A percentile compares a stretch with the other conserved stretches of the same genome.
Conservation (phyloP, 2,888 invertebrate species). For the Drosophila picticornis region DNA sequence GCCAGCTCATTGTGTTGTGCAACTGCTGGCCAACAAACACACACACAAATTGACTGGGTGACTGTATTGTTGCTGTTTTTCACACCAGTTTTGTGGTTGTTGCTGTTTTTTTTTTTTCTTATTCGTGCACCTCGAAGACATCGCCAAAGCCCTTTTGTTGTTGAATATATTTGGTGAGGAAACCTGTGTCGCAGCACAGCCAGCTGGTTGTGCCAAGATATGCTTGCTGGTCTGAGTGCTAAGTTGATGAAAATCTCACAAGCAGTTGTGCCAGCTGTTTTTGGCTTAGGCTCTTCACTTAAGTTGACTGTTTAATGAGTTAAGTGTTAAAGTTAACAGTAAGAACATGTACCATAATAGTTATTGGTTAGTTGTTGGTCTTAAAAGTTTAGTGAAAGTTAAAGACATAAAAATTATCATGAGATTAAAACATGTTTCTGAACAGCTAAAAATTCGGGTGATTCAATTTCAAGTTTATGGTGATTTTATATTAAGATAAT, state of each 20-base stretch:
- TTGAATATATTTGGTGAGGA: not conserved
- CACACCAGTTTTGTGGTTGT: constrained; percentile 15
- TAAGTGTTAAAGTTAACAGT: not conserved
- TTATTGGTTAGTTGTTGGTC: not conserved
- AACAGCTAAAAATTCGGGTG: not conserved
- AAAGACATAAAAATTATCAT: not conserved
- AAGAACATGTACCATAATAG: not conserved
- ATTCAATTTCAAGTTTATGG: not conserved
- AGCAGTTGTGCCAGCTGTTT: constrained; percentile 48
- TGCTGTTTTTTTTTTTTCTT: constrained; percentile 8
- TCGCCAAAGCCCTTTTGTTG: constrained; percentile 17
- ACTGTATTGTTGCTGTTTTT: constrained; percentile 28
- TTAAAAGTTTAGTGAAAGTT: not conserved
- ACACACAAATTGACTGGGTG: constrained; percentile 22
- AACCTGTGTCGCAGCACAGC: constrained; percentile 20
- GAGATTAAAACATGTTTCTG: not conserved
- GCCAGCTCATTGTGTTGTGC: constrained; percentile 53
- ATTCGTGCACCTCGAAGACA: constrained; percentile 32
- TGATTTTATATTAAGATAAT: not conserved
- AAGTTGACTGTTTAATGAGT: not conserved
- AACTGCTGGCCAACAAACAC: constrained; percentile 43
- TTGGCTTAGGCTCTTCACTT: not conserved
- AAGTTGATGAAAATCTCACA: constrained; percentile 8
- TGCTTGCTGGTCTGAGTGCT: not conserved
- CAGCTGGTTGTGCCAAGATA: constrained; percentile 15